phyloP scores from a whole-genome alignment of 2,888 invertebrate species.

The Eulithis testata region DNA sequence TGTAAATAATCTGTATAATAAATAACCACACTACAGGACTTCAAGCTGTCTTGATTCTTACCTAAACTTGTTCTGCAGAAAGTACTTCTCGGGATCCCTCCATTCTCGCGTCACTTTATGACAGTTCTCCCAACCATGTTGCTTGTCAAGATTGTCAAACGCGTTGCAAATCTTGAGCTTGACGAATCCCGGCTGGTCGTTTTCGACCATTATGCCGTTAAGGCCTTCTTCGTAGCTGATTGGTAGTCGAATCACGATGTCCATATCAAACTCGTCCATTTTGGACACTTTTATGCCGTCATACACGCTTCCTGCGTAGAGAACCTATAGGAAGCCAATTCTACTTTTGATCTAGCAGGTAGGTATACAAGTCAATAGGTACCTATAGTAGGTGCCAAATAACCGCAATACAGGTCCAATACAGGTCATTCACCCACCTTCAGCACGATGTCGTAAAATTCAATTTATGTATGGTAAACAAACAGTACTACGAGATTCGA shows the following conservation, averaged over 20 bases:
- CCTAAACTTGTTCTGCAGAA: conserved; percentile 69
- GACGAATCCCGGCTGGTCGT: conserved; percentile 77
- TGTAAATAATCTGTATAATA: no score
- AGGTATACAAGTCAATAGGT: no score
- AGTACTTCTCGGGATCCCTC: conserved; percentile 73
- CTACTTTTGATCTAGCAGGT: no score
- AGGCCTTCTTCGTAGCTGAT: conserved; percentile 66
- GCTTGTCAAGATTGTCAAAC: conserved; percentile 68
- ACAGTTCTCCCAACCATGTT: conserved; percentile 66
- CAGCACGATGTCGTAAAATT: no score
- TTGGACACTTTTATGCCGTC: conserved; percentile 85
- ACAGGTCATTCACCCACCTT: no score
- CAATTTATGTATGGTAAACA: no score
- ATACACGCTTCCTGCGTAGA: conserved; percentile 85
- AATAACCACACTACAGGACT: no score
- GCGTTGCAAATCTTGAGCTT: conserved; percentile 65
- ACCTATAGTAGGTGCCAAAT: no score
- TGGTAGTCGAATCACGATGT: conserved; percentile 83
- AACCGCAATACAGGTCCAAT: no score
- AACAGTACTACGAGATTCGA: no score
- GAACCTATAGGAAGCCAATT: conserved; percentile 45
- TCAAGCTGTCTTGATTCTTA: no score
- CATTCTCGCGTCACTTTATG: conserved; percentile 71
- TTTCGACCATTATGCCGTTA: conserved; percentile 67
- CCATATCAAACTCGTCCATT: conserved; percentile 86